Base-by-base conservation (phyloP, 2,888 invertebrate genomes). In the Yponomeuta evonymella region DNA sequence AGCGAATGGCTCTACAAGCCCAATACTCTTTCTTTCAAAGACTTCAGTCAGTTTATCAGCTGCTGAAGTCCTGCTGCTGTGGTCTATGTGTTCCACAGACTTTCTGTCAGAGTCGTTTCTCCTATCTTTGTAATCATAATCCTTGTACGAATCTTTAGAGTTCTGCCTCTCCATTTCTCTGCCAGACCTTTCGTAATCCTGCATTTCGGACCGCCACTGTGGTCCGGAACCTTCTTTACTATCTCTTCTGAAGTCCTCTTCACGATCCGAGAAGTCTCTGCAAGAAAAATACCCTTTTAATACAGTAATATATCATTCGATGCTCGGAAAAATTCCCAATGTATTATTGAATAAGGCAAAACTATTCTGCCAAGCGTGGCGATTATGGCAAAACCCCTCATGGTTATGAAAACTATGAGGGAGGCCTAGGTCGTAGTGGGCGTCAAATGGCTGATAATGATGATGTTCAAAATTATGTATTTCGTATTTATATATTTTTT, bases 61-160 rank as follows among this genome's bases (percentile, higher is more conserved):
- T 72, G 90, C 90, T 72, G 90, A 89, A 9, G 76, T 74, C 77
- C 89, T 84, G 74, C 86, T 88, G 74, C 84, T 83, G 70, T 84
- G 82, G 74, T 90, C 89, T 73, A 86, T 83, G 51, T 79, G 80
- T 71, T 92, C 92, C 68, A 83, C 75, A 36, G 84, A 77, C 74
- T 93, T 93, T 70, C 90, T 87, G 51, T 92, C 88, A 70, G 89
- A 81, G 67, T 94, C 94, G 75, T 85, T 85, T 79, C 93, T 89
- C 75, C 92, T 86, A 62, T 87, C 90, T 86, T 89, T 90, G 71
- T 93, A 92, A 51, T 89, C 92, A 67, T 85, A 83, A 67, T 93
- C 93, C 76, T 93, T 93, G 73, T 94, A 93, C 23, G 86, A 85
- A 74, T 94, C 94, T 73, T 88, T 87, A 11, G 92, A 87, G 75